Base-by-base conservation (phyloP, 2,113 vertebrate species). In the Pontoporia blainvillei region DNA sequence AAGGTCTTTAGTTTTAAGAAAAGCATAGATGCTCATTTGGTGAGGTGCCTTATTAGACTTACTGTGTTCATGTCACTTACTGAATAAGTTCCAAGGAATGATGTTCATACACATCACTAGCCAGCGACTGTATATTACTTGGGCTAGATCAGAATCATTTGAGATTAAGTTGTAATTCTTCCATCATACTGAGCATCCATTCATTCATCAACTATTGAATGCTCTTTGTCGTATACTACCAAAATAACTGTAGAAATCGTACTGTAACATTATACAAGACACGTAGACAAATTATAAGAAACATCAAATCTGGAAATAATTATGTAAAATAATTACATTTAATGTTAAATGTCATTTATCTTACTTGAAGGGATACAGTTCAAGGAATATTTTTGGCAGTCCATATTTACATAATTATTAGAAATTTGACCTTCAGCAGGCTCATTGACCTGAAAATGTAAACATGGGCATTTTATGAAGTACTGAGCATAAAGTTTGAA, bases 391-490 rank as follows among this genome's bases (percentile, higher is more conserved):
- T 79, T 88, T 69, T 94, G 34, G 13, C 49, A 59, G 39, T 93
- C 46, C 12, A 8, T 73, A 75, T 73, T 88, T 66, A 97, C 7
- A 27, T 87, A 95, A 69, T 64, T 94, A 49, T 64, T 96, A 72
- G 29, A 52, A 90, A 61, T 90, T 92, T 94, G 59, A 71, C 25
- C 73, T 96, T 92, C 14, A 96, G 15, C 41, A 88, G 46, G 23
- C n/a, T 89, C 73, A 90, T 64, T 90, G 54, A 71, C 23, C 71
- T 69, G 41, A 36, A 91, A 78, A 44, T 93, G 4, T 91, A 92
- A 96, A 86, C 64, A 36, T 90, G 61, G 21, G 1, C 21, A 67
- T 67, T 64, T 95, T 86, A 73, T 83, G 23, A 95, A 66, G 2
- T 95, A 44, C 18, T 36, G 9, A 73, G 85, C 27, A 23, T 90